phyloP scores from a whole-genome alignment of 1,140 invertebrate species.

The Acyrthosiphon pisum region DNA sequence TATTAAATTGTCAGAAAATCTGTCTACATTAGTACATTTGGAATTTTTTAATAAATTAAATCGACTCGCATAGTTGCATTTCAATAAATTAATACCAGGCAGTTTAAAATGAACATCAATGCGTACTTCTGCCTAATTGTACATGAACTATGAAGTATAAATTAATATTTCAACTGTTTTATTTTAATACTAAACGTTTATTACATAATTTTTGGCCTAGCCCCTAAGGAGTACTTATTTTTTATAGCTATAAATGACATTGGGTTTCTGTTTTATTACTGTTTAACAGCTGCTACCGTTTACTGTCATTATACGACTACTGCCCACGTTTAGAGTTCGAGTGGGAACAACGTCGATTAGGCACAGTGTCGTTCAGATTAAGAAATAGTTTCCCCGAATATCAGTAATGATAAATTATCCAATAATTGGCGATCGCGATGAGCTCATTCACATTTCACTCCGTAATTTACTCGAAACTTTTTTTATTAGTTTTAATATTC shows the following conservation, averaged over 20 bases:
- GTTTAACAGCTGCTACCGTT: slow-evolving; percentile 23
- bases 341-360: not conserved
- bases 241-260: slow-evolving; percentile 19
- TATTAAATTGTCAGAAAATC: not conserved
- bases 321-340: not conserved
- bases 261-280: not conserved
- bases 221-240: not conserved
- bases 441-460: slow-evolving; percentile 45
- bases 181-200: not conserved
- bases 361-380: not conserved
- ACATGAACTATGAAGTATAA: not conserved
- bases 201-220: not conserved
- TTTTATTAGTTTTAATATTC: slow-evolving; percentile 40
- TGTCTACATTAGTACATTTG: not conserved
- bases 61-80: not conserved
- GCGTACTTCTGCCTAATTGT: not conserved
- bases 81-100: no score
- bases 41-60: slow-evolving; percentile 8
- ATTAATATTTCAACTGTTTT: not conserved
- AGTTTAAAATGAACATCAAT: not conserved
- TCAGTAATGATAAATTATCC: slow-evolving; percentile 55
- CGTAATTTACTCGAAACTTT: slow-evolving; percentile 35
- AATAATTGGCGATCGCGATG: slow-evolving; percentile 54
- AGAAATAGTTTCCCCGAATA: not conserved
- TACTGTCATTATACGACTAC: not conserved